phyloP scores from a whole-genome alignment of 1,140 invertebrate species.

The Anadara kagoshimensis region DNA sequence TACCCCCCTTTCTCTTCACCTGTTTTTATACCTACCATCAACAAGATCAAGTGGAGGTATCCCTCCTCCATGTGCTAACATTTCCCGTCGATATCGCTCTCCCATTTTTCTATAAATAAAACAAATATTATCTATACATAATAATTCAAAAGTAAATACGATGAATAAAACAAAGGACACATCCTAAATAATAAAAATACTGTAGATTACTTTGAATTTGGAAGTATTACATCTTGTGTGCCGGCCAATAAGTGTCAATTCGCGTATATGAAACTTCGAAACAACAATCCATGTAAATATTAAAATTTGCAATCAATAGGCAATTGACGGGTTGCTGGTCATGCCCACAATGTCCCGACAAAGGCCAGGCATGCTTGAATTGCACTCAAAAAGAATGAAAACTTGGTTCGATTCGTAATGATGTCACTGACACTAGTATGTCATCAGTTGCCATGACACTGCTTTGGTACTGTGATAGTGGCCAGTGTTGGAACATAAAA shows the following conservation, averaged over 20 bases:
- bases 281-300: too few relatives aligned
- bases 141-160: neutral
- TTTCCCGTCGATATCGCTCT: constrained; percentile 84
- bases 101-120: constrained; percentile 79
- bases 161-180: neutral
- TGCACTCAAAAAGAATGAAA: too few relatives aligned
- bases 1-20: neutral
- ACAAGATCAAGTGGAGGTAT: constrained; percentile 84
- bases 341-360: too few relatives aligned
- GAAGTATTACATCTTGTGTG: neutral
- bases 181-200: neutral
- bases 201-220: too few relatives aligned
- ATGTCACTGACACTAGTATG: too few relatives aligned
- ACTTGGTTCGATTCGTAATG: too few relatives aligned
- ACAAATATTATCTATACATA: neutral
- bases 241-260: neutral
- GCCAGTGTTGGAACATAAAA: too few relatives aligned
- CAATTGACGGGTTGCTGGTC: too few relatives aligned
- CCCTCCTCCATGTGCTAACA: constrained; percentile 92
- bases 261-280: neutral
- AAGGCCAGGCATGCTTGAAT: too few relatives aligned
- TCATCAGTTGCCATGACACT: too few relatives aligned
- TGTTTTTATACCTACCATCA: constrained; percentile 57
- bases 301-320: too few relatives aligned
- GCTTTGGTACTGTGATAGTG: too few relatives aligned